phyloP scores from a whole-genome alignment of 2,113 vertebrate species.

The Naja naja region DNA sequence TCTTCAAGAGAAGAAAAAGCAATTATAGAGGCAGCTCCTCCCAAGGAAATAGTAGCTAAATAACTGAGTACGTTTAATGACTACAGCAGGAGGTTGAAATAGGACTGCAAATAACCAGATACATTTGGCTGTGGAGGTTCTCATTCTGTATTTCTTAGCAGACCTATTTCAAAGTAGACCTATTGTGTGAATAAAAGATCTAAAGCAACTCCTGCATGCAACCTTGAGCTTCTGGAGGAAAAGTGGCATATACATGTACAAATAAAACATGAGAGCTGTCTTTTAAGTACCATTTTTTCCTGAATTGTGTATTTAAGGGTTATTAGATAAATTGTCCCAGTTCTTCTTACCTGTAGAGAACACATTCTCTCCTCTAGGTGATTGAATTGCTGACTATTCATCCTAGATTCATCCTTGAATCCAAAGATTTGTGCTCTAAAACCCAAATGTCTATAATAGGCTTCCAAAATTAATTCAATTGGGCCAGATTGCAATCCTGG shows the following conservation, averaged over 20 bases:
- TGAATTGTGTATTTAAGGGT: slow-evolving; percentile 29
- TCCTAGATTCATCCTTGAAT: background rate
- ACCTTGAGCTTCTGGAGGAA: background rate
- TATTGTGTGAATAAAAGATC: background rate
- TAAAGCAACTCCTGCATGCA: background rate
- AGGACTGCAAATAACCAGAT: background rate
- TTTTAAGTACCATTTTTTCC: slow-evolving; percentile 35
- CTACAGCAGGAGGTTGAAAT: background rate
- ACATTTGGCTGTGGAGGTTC: background rate
- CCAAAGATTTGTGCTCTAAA: background rate
- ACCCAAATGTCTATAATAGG: background rate
- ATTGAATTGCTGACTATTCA: background rate
- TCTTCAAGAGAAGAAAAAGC: background rate
- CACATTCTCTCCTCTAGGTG: background rate
- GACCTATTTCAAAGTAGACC: background rate
- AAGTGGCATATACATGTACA: background rate
- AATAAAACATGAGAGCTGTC: background rate
- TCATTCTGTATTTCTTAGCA: background rate
- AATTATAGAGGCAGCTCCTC: background rate
- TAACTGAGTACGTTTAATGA: background rate
- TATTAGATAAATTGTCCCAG: slow-evolving; percentile 49
- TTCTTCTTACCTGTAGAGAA: slow-evolving; percentile 10
- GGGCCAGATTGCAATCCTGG: background rate
- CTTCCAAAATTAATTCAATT: background rate
- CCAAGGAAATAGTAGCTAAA: background rate